phyloP scores from a whole-genome alignment of 2,888 invertebrate species.

The Heliconius ethilla region DNA sequence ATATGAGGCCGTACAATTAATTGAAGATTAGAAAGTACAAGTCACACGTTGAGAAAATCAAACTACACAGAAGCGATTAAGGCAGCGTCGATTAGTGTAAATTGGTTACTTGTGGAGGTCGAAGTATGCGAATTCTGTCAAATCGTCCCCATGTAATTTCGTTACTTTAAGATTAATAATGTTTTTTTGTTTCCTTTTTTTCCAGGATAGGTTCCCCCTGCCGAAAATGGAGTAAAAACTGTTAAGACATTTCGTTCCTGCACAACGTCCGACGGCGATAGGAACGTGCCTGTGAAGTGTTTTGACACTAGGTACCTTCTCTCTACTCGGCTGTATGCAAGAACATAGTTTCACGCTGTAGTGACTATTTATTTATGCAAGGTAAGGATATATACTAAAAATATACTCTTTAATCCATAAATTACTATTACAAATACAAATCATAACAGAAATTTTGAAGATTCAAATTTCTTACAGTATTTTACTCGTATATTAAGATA shows the following conservation, averaged over 20 bases:
- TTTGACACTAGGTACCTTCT: background rate
- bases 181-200: no score
- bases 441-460: no score
- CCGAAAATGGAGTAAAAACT: no score
- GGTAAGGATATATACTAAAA: no score
- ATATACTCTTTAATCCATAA: no score
- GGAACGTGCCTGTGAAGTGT: background rate
- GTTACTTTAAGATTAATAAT: background rate
- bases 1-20: constrained; percentile 15
- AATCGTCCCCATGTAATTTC: background rate
- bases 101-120: constrained; percentile 26
- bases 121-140: constrained; percentile 16
- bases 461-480: no score
- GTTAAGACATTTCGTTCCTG: no score
- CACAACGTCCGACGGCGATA: no score
- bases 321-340: background rate
- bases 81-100: constrained; percentile 34
- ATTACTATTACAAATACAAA: no score
- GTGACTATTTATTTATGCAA: background rate
- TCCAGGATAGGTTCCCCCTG: no score
- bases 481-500: no score
- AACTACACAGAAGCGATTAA: constrained; percentile 35
- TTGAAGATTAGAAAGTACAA: constrained; percentile 23
- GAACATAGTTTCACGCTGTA: no score
- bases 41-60: constrained; percentile 32